Base-by-base conservation (phyloP, 1,140 invertebrate species). In the Ooceraea biroi region DNA sequence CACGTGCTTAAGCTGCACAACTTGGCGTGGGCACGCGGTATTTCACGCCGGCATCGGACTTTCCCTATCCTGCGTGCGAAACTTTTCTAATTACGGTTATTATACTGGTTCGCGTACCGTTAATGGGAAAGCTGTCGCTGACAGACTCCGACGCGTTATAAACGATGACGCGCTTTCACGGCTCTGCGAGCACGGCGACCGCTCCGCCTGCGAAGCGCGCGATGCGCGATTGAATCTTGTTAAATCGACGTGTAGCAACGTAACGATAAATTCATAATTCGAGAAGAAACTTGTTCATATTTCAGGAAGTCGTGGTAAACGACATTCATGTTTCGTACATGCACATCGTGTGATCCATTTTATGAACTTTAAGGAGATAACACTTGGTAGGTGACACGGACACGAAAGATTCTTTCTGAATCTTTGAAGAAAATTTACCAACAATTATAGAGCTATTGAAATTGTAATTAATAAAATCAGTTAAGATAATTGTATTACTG, bases 11-110 rank as follows among this genome's bases (percentile, higher is more conserved):
- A 76, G 58, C 46, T 11, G 17, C 72, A n/a, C 52, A 77, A 66
- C 74, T 77, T 77, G 44, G 30, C 27, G 73, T 44, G 46, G 66
- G 60, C 36, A 36, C 66, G 66, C 19, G 41, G 11, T 71, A 58
- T 71, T 71, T 80, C 76, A 65, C 76, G 11, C n/a, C 48, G 36
- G 76, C 36, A 7, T 65, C 50, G 76, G 65, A 80, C 76, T 57
- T 80, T 80, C 63, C 17, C 48, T 44, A 69, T 80, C 25, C 76
- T 68, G 36, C 50, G 55, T 46, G 50, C 36, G 41, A 80, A 80
- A 80, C 76, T 80, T 80, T 80, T 80, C 76, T 80, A 80, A 80
- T 80, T 80, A 80, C 22, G 76, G 50, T 80, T 80, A 80, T 80
- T 69, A 80, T 71, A 55, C 27, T 55, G 36, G 63, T 19, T 57